A percentile compares a stretch with the other conserved stretches of the same genome.
Conservation (phyloP, 2,113 vertebrate genomes). For the Oryzias melastigma region DNA sequence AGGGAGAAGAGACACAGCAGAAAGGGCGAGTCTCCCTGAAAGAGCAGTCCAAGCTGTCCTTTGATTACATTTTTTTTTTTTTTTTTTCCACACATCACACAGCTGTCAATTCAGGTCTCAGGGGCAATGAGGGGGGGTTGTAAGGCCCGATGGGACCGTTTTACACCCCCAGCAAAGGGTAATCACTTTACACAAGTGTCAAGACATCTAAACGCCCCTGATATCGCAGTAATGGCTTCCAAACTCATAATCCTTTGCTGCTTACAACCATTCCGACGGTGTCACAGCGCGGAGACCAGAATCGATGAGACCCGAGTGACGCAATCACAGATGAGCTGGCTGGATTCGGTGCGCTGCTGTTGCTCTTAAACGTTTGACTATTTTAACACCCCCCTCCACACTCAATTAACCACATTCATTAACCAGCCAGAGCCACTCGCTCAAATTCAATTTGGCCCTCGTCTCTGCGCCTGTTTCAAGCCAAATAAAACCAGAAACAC, state of each 20-base stretch:
- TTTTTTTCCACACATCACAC: constrained; percentile 27
- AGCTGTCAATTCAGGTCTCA: constrained; percentile 33
- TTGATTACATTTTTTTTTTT: constrained; percentile 19
- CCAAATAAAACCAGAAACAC: constrained; percentile 63
- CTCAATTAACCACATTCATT: constrained; percentile 78
- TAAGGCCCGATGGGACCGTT: constrained; percentile 39
- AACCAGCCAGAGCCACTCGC: constrained; percentile 65
- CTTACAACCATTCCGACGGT: constrained; percentile 43
- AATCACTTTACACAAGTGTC: constrained; percentile 64
- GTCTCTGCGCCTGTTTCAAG: constrained; percentile 54
- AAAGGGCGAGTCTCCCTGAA: neutral
- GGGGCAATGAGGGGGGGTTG: neutral
- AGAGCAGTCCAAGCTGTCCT: neutral
- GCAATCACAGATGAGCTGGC: constrained; percentile 30
- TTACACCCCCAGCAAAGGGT: constrained; percentile 27
- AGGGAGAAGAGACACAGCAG: neutral
- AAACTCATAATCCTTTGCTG: constrained; percentile 46
- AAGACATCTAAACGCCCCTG: constrained; percentile 40
- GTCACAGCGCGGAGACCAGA: constrained; percentile 41
- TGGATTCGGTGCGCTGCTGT: constrained; percentile 37
- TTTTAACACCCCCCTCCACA: constrained; percentile 59
- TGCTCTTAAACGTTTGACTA: constrained; percentile 50
- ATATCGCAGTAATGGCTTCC: constrained; percentile 47
- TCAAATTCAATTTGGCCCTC: constrained; percentile 74
- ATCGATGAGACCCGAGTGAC: constrained; percentile 67